Evolutionary conservation across 2,797 vertebrate genomes (phyloP).

Genomic region (Hemitrygon akajei): DNA sequence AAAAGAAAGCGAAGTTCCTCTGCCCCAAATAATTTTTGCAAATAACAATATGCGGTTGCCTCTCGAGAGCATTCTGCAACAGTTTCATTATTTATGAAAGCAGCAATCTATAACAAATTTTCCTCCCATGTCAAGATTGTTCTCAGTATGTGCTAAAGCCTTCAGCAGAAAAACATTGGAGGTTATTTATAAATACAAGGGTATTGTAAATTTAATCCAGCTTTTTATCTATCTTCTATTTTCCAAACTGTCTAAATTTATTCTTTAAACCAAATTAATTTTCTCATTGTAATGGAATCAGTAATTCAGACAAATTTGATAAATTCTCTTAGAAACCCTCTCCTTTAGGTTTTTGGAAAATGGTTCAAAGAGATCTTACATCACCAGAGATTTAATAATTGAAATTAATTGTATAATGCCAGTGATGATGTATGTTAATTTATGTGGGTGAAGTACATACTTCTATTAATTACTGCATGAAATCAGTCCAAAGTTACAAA

Average conservation of each 20-base stretch:
- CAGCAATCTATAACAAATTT: constrained; percentile 69
- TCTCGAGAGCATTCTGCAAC: constrained; percentile 57
- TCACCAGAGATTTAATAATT: constrained; percentile 72
- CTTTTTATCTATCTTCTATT: constrained; percentile 54
- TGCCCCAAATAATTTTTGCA: constrained; percentile 39
- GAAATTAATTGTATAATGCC: constrained; percentile 63
- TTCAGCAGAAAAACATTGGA: constrained; percentile 62
- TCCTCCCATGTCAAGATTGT: constrained; percentile 58
- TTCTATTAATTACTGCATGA: neutral
- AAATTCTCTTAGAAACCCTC: constrained; percentile 61
- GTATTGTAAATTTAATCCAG: constrained; percentile 57
- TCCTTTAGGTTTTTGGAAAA: constrained; percentile 67
- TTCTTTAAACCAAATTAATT: constrained; percentile 64
- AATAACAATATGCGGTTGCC: constrained; percentile 41
- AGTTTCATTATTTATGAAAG: constrained; percentile 63
- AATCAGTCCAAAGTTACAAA: neutral
- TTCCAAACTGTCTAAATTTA: constrained; percentile 63
- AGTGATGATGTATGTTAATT: constrained; percentile 51
- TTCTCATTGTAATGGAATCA: constrained; percentile 62
- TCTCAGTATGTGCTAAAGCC: constrained; percentile 54
- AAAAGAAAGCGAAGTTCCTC: constrained; percentile 41
- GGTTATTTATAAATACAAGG: constrained; percentile 66
- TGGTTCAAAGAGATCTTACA: constrained; percentile 67
- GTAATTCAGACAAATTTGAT: constrained; percentile 58
- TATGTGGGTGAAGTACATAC: neutral